Base-by-base conservation (phyloP, 2,113 vertebrate genomes). In the Irena cyanogastra region DNA sequence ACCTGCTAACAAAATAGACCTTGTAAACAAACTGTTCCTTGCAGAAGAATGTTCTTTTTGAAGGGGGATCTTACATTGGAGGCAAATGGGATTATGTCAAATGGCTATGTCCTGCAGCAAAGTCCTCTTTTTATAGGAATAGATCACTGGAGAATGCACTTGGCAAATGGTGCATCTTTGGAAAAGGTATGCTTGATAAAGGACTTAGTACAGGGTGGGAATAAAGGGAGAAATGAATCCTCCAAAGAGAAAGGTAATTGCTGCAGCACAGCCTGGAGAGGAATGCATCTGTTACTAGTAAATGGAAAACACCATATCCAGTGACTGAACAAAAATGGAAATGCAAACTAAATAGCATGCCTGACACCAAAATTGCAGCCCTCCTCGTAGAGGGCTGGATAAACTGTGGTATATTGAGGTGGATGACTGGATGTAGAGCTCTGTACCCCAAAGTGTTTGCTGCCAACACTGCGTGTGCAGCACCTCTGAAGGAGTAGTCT, bases 1-100 rank as follows among this genome's bases (percentile, higher is more conserved):
- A 97, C 96, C 95, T 97, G 97, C 97, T 96, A 94, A 94, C 84
- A 92, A 94, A 96, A 93, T 77, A 95, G 95, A 95, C 77, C 93
- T 74, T 84, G 92, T 86, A 94, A 95, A 94, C 79, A 95, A 84
- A 91, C 86, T 69, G 69, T 75, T 90, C 69, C 72, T 96, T 87
- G 80, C 39, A 80, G 79, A 80, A 68, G 66, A 91, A 71, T 44
- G 54, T 61, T 83, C 71, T 64, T 91, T 89, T 77, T 83, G 77
- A 83, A 94, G 64, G 30, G 45, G 22, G 27, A 71, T 72, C 33
- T 83, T 77, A 18, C 91, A 53, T 68, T 61, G 42, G 64, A 85
- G 42, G 84, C 42, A 92, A 72, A 79, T 75, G 16, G 82, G 65
- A 50, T 74, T 57, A 33, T 57, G 47, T 92, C 37, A 69, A 78